Evolutionary conservation across 37 sponge, comb jelly and placozoan species (phyloP), one percentile per base, ranked within the genome.

Genomic region (Halichondria panicea): DNA sequence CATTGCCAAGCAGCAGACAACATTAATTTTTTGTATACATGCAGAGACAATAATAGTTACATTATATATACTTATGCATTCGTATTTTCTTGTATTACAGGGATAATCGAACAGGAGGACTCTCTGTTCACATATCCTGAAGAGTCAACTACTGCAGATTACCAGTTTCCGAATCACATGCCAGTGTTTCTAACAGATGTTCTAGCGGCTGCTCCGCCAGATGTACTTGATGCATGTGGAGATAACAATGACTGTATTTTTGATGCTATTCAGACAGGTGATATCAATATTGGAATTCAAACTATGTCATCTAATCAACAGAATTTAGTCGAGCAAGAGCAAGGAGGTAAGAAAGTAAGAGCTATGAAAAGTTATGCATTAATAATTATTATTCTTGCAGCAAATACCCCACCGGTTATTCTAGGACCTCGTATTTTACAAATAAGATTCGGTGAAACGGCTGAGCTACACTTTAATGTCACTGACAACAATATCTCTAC

Each of bases 261-360:
- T 79, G 87, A 86, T 38, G 52, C 48, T 35, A 48, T 32, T 24
- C 87, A 80, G 55, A 86, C 87, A 40, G 75, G 68, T 21, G 66
- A 78, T 66, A 2, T 27, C 18, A 60, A 39, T 6, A 55, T 80
- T 40, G 87, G 73, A 39, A 25, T 68, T 25, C 58, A 31, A 45
- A 80, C 87, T 31, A 35, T 75, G 59, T n/a, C 0, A 15, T 55
- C 63, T 60, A 27, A 30, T 21, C 15, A 50, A 15, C 27, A 50
- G 18, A 75, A 40, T 38, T 31, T 27, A 25, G 40, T 38, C 6
- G 76, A 74, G 4, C 22, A 38, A 7, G 27, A 53, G 30, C 34
- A 40, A 56, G 56, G 59, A 33, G 24, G 72, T 72, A 72, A 72
- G 72, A 13, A 12, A 33, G 7, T 40, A 40, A n/a, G 25, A 11